Base-by-base conservation (phyloP, 2,113 vertebrate genomes). In the Polypterus bichir region DNA sequence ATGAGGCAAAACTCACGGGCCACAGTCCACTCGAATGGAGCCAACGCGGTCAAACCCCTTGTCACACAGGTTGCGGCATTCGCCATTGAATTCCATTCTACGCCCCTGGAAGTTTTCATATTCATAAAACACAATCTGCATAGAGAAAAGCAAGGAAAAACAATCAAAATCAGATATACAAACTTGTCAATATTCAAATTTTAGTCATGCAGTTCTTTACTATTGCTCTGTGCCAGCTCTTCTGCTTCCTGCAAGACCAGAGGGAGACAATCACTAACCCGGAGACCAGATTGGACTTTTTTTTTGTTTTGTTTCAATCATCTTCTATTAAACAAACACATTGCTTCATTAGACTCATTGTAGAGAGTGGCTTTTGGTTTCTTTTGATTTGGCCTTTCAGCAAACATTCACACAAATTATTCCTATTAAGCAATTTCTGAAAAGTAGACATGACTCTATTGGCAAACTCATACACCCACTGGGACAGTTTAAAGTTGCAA, bases 91-190 rank as follows among this genome's bases (percentile, higher is more conserved):
- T 56, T 90, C 87, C 71, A 89, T 75, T 64, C 64, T 76, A 7
- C 79, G 80, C 10, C 88, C 88, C 64, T 89, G 88, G 79, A 89
- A 90, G 73, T 88, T 89, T 72, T 90, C 88, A 27, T 60, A 81
- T 65, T 89, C 86, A 57, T 76, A 89, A 65, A 89, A 74, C 73
- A 75, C 84, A 11, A 90, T 83, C 88, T 90, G 69, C 58, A 48
- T 27, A 65, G 4, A 64, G 52, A 59, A 52, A 10, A 44, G 44
- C 4, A 48, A 62, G 27, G 27, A 27, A 1, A 27, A 27, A 27
- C 27, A 27, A 27, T 27, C 27, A 27, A 27, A 27, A 27, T 27
- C 47, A 54, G 1, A 3, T 47, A n/a, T 9, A n/a, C 47, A 53
- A 4, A 9, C 54, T 46, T 7, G 4, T 6, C 45, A 7, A 9